Evolutionary conservation across 2,113 vertebrate genomes (phyloP).

Genomic region (Recurvirostra avosetta): DNA sequence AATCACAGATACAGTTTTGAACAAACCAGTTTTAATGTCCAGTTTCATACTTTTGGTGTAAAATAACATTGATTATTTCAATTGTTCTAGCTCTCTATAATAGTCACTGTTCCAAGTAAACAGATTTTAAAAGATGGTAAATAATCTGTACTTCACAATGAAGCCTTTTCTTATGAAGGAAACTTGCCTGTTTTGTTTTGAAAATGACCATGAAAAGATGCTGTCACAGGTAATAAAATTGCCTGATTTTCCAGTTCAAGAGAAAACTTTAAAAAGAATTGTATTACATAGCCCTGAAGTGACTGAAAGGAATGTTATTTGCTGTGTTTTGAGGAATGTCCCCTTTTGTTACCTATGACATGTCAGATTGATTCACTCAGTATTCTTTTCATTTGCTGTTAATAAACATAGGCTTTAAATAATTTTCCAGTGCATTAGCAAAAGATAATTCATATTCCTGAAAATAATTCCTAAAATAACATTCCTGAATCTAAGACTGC

Average conservation of each 20-base stretch:
- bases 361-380: neutral
- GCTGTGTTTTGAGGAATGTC: neutral
- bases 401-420: neutral
- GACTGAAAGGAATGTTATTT: neutral
- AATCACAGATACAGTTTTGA: neutral
- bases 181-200: neutral
- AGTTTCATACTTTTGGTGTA: neutral
- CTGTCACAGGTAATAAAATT: neutral
- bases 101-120: neutral
- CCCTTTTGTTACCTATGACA: neutral
- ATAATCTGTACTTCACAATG: neutral
- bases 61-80: neutral
- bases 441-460: slow-evolving; percentile 13
- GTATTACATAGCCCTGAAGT: neutral
- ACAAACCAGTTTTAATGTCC: neutral
- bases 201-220: neutral
- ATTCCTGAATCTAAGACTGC: neutral
- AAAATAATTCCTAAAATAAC: neutral
- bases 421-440: neutral
- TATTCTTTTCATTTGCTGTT: neutral
- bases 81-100: neutral
- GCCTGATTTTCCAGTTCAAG: neutral
- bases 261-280: neutral
- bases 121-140: neutral
- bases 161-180: neutral